A percentile compares a stretch with the other conserved stretches of the same genome.
phyloP scores from a whole-genome alignment of 2,888 invertebrate genomes.

The Spodoptera picta region DNA sequence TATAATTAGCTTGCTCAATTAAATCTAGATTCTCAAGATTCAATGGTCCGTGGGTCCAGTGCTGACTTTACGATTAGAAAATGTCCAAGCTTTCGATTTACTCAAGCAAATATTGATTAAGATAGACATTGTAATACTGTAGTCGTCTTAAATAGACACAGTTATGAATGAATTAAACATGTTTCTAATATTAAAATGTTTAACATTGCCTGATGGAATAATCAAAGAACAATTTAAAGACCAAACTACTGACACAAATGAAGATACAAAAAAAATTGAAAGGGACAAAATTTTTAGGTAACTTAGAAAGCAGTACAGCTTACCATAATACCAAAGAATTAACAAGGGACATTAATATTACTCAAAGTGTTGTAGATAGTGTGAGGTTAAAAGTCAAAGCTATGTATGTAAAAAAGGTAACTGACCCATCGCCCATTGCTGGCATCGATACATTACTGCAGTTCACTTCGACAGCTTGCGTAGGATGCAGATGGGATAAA shows the following conservation, averaged over 20 bases:
- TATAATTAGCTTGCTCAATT: slow-evolving; percentile 79
- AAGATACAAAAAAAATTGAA: too few relatives aligned
- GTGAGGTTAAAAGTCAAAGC: slow-evolving; percentile 42
- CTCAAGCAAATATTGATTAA: slow-evolving; percentile 3
- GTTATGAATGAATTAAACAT: too few relatives aligned
- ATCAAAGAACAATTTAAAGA: too few relatives aligned
- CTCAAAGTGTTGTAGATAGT: slow-evolving; percentile 36
- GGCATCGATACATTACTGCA: slow-evolving; percentile 36
- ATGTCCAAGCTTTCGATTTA: slow-evolving; percentile 33
- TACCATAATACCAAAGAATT: slow-evolving; percentile 9
- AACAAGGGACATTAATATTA: slow-evolving; percentile 24
- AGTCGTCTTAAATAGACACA: too few relatives aligned
- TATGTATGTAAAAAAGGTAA: slow-evolving; percentile 50
- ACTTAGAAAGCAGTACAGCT: too few relatives aligned
- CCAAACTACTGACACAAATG: too few relatives aligned
- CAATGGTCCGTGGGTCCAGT: slow-evolving; percentile 42
- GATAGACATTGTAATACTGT: background rate
- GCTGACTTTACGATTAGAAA: slow-evolving; percentile 42
- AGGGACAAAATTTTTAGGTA: too few relatives aligned
- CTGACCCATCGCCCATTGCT: slow-evolving; percentile 47
- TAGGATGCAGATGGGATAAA: slow-evolving; percentile 51
- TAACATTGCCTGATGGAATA: background rate
- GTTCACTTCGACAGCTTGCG: slow-evolving; percentile 46
- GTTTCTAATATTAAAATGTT: too few relatives aligned
- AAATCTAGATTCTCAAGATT: slow-evolving; percentile 66